Conservation (phyloP, 2,888 invertebrate species). For the Cylindroiulus punctatus region DNA sequence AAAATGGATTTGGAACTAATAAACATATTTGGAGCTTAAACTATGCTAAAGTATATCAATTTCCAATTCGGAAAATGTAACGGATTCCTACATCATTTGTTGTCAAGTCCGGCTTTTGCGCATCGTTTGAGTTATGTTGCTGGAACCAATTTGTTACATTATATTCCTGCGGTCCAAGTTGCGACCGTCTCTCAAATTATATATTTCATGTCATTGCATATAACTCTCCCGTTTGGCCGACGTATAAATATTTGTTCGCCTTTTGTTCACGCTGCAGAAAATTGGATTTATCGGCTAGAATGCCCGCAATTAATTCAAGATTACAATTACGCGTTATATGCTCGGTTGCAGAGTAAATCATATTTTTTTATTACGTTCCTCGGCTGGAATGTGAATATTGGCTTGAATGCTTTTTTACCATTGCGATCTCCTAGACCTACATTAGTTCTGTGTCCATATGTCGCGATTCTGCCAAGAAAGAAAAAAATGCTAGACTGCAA, state of each 20-base stretch:
- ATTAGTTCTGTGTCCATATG: not conserved
- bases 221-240: not conserved
- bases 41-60: too few relatives aligned
- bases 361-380: constrained; percentile 16
- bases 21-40: too few relatives aligned
- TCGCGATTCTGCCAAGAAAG: not conserved
- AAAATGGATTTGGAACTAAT: too few relatives aligned
- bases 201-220: constrained; percentile 30
- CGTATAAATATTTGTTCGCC: constrained; percentile 42
- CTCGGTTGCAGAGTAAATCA: constrained; percentile 7
- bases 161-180: not conserved
- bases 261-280: constrained; percentile 43
- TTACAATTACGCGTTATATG: constrained; percentile 36
- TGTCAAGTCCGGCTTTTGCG: constrained; percentile 10
- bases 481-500: not conserved
- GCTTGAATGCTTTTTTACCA: not conserved
- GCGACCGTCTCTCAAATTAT: constrained; percentile 16
- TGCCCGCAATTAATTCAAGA: constrained; percentile 40
- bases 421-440: not conserved
- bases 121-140: not conserved
- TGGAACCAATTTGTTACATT: constrained; percentile 31
- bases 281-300: constrained; percentile 45
- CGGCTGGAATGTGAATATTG: constrained; percentile 21
- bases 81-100: not conserved
- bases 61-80: not conserved